Evolutionary conservation across 2,797 vertebrate genomes (phyloP), one percentile per base, ranked within the genome.

Genomic region (Myotis daubentonii): DNA sequence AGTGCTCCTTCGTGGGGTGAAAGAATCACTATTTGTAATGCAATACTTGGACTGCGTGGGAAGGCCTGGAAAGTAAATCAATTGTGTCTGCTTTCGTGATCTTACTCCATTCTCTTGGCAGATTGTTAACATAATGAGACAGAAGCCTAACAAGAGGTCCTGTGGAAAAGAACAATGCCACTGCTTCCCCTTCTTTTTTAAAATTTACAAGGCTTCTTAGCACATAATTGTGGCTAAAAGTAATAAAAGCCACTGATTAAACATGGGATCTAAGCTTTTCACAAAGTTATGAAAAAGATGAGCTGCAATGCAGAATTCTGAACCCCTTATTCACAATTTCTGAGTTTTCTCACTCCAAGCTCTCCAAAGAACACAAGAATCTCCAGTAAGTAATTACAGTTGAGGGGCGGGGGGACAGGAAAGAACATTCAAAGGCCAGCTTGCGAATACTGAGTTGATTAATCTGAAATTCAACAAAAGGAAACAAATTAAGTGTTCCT

Each of bases 1-100:
- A 98, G 97, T 97, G 96, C 97, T 98, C 96, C 98, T 98, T 98
- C 96, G 97, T 89, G 87, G 97, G 98, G 97, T 98, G 98, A 99
- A 99, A 99, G 98, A 98, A 99, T 98, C 97, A 95, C 98, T 99
- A 98, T 99, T 99, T 99, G 98, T 98, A 98, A 98, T 94, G 94
- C 98, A 98, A 98, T 99, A 99, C 99, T 99, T 99, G 99, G 98
- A 96, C 98, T 98, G 98, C 98, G 98, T 98, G 98, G 98, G 98
- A 98, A 98, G 98, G 98, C 97, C 97, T 98, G 98, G 98, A 98
- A 99, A 98, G 98, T 98, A 99, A 99, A 99, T 99, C 98, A 97
- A 98, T 99, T 98, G 98, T 96, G 1, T 97, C 96, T 98, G 96
- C 98, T 98, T 97, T 98, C 81, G 71, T 97, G 97, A 98, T 98